Conservation (phyloP, 2,797 vertebrate genomes). For the Leptodactylus fallax region DNA sequence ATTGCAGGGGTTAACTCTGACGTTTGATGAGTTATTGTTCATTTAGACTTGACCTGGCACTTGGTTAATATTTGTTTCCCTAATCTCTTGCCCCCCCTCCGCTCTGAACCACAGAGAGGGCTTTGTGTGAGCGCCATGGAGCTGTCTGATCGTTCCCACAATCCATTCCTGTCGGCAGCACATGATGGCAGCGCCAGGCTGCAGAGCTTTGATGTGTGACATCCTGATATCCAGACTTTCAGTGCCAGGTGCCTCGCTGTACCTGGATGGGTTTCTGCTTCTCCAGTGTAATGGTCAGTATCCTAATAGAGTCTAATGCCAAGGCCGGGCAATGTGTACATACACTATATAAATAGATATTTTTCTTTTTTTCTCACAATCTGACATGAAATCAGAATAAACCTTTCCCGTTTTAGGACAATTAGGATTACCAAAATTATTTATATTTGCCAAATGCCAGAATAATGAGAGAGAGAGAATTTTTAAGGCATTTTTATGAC, state of each 20-base stretch:
- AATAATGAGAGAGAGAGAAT: too few relatives aligned
- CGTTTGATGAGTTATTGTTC: background rate
- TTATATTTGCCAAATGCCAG: too few relatives aligned
- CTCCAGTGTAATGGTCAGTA: background rate
- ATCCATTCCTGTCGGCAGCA: background rate
- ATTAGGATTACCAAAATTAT: too few relatives aligned
- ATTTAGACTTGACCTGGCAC: conserved; percentile 13
- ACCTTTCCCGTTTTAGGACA: too few relatives aligned
- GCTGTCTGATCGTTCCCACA: conserved; percentile 12
- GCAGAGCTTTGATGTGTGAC: conserved; percentile 45
- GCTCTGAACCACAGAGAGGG: conserved; percentile 41
- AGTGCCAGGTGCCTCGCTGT: too few relatives aligned
- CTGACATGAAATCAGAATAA: too few relatives aligned
- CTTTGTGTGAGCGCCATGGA: conserved; percentile 35
- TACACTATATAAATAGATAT: too few relatives aligned
- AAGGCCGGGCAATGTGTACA: background rate
- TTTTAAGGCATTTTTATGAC: too few relatives aligned
- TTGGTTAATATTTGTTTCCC: conserved; percentile 49
- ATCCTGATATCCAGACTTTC: background rate
- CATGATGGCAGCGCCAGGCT: conserved; percentile 20
- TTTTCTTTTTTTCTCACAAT: too few relatives aligned
- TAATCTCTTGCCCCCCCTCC: conserved; percentile 30
- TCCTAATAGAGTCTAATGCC: too few relatives aligned
- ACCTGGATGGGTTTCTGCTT: too few relatives aligned
- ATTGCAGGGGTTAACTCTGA: conserved; percentile 21